Evolutionary conservation across 2,797 vertebrate species (phyloP).

Genomic region (Amblyraja radiata): DNA sequence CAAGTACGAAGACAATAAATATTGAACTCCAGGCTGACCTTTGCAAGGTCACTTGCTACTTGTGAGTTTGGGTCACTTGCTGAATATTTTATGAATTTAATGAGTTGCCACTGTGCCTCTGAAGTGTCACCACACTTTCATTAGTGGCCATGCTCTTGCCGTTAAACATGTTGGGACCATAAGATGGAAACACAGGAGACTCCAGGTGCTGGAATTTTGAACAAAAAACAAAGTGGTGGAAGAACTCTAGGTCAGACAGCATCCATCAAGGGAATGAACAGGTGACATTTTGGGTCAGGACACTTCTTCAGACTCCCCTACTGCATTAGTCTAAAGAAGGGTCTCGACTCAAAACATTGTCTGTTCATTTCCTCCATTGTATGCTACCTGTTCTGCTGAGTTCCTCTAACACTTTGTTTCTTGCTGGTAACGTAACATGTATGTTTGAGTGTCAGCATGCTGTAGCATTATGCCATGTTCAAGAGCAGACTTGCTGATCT

Average conservation of each 20-base stretch:
- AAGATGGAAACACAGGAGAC: background rate
- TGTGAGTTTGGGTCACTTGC: background rate
- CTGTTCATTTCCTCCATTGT: no score
- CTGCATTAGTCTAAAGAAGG: no score
- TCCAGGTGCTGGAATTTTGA: no score
- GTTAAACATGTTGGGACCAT: background rate
- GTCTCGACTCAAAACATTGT: no score
- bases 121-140: background rate
- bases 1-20: slow-evolving; percentile 3
- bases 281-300: no score
- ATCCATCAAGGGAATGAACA: no score
- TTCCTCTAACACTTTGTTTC: no score
- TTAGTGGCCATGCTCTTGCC: background rate
- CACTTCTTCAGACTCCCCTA: no score
- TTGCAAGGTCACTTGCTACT: slow-evolving; percentile 27
- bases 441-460: background rate
- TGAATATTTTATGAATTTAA: slow-evolving; percentile 32
- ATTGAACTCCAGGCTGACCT: slow-evolving; percentile 22
- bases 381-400: no score
- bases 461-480: background rate
- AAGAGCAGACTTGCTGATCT: background rate
- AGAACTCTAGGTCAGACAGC: no score
- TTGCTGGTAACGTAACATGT: background rate
- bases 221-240: no score
- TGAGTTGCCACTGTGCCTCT: slow-evolving; percentile 27